Conservation (phyloP, 2,113 vertebrate genomes). For the Fulmarus glacialis region DNA sequence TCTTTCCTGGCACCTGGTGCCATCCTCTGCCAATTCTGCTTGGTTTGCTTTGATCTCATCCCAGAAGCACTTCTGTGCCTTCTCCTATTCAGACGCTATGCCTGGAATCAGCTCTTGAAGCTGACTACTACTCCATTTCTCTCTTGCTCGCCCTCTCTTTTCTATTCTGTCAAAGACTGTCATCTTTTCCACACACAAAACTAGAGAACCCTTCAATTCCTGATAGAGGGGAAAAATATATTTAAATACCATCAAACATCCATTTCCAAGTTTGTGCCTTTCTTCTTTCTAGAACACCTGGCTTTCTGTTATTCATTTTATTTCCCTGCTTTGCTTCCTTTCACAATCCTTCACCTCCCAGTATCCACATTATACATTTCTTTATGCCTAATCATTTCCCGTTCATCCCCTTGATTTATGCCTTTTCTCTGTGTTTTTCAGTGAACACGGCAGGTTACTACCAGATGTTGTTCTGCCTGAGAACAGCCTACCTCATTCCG, state of each 20-base stretch:
- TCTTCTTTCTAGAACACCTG: background rate
- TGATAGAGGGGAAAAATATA: background rate
- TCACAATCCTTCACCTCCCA: background rate
- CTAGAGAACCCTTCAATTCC: background rate
- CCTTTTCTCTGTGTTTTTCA: background rate
- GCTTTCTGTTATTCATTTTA: background rate
- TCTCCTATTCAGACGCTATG: background rate
- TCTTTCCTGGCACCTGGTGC: background rate
- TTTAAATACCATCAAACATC: background rate
- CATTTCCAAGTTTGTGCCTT: background rate
- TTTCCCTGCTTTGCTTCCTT: slow-evolving; percentile 10
- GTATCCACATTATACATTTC: background rate
- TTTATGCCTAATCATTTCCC: background rate
- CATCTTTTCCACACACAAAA: background rate
- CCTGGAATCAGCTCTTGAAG: background rate
- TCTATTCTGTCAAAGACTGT: background rate
- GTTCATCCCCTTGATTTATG: background rate
- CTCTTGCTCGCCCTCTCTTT: background rate
- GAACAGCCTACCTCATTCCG: background rate
- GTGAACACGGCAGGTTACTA: background rate
- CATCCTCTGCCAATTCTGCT: background rate
- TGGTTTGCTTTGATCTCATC: background rate
- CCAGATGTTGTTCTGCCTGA: background rate
- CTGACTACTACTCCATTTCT: background rate
- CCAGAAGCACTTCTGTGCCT: background rate